Conservation (phyloP, 2,888 invertebrate species). For the Auanema sp. region DNA sequence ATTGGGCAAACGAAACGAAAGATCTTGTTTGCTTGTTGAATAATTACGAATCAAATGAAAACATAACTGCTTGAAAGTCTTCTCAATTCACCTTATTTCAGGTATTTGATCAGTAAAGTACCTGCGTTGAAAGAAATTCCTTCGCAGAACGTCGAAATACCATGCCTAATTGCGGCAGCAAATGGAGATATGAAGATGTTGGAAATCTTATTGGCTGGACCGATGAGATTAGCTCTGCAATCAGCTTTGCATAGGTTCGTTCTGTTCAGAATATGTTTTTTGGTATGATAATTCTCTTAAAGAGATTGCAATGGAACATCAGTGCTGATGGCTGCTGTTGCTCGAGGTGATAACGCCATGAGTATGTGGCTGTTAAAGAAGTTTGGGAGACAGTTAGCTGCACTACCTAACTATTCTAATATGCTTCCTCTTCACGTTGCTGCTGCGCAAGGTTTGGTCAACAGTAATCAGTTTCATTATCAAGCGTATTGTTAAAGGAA, state of each 20-base stretch:
- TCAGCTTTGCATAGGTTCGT: constrained; percentile 25
- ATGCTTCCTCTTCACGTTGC: constrained; percentile 62
- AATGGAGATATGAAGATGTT: constrained; percentile 33
- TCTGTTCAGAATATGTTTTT: not conserved
- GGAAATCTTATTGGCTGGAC: constrained; percentile 31
- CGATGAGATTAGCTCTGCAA: constrained; percentile 27
- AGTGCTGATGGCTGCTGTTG: constrained; percentile 53
- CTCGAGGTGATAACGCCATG: constrained; percentile 50
- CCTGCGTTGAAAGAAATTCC: constrained; percentile 38
- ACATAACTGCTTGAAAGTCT: too few species aligned
- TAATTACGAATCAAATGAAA: too few species aligned
- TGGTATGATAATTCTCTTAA: too few species aligned
- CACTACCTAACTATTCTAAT: constrained; percentile 47
- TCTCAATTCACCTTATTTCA: constrained; percentile 9
- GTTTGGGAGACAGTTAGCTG: constrained; percentile 51
- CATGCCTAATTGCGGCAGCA: constrained; percentile 40
- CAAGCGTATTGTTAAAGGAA: constrained; percentile 34
- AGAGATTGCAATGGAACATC: constrained; percentile 55
- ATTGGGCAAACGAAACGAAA: too few species aligned
- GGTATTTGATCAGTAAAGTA: constrained; percentile 43
- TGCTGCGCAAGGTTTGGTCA: constrained; percentile 50
- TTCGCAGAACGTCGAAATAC: constrained; percentile 44
- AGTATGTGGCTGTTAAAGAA: constrained; percentile 46
- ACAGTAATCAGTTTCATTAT: not conserved
- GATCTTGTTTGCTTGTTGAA: too few species aligned